A percentile compares a stretch with the other conserved stretches of the same genome.
Conservation (phyloP, 2,113 vertebrate genomes). For the Crotalus horridus region DNA sequence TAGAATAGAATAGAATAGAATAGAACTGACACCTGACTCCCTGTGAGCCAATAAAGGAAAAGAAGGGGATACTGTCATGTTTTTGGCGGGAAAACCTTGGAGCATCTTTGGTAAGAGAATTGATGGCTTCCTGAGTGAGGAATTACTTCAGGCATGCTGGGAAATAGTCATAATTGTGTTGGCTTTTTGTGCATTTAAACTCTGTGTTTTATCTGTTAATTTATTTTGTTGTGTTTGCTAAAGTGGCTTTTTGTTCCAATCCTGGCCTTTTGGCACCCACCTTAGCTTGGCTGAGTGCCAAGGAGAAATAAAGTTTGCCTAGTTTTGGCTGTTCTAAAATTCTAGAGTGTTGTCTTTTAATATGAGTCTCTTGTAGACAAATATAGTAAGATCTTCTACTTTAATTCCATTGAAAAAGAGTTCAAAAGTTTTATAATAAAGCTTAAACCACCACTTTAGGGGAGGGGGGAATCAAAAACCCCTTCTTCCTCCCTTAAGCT, state of each 20-base stretch:
- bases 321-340: no score
- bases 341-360: no score
- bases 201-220: not conserved
- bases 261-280: not conserved
- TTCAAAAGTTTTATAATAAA: no score
- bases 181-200: not conserved
- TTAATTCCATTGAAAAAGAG: no score
- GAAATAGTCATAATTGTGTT: not conserved
- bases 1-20: no score
- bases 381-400: no score
- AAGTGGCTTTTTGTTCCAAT: not conserved
- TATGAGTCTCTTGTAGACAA: no score
- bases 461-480: no score
- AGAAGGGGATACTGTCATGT: not conserved
- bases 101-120: not conserved
- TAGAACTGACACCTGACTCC: not conserved
- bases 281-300: not conserved
- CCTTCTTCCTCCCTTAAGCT: no score
- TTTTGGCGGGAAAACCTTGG: not conserved
- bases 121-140: not conserved
- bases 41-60: not conserved
- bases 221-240: not conserved
- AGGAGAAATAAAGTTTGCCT: no score
- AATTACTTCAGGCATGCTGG: not conserved
- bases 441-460: no score